phyloP scores from a whole-genome alignment of 2,113 vertebrate genomes.

The Coregonus clupeaformis region DNA sequence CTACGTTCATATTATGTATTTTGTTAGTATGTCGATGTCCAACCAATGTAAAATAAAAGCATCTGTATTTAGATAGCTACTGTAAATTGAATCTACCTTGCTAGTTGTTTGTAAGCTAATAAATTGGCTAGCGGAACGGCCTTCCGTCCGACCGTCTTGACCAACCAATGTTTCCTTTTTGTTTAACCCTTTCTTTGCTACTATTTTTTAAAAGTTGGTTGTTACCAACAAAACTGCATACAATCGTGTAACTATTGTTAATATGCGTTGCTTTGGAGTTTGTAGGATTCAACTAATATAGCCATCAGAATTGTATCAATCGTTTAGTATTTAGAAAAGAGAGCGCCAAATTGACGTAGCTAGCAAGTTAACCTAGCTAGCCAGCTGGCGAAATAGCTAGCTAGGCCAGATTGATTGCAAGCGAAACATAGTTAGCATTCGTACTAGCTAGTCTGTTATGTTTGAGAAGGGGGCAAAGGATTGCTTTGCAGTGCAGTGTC shows the following conservation, averaged over 20 bases:
- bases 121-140: constrained; percentile 64
- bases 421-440: neutral
- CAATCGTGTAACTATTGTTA: neutral
- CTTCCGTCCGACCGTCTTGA: constrained; percentile 42
- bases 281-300: neutral
- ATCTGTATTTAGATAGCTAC: neutral
- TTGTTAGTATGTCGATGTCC: neutral
- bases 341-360: neutral
- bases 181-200: constrained; percentile 64
- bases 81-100: constrained; percentile 10
- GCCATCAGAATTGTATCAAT: neutral
- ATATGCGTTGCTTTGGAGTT: neutral
- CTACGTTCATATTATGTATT: neutral
- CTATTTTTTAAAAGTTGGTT: neutral
- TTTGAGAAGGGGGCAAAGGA: constrained; percentile 12
- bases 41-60: neutral
- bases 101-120: constrained; percentile 51
- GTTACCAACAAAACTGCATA: neutral
- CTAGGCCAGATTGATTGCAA: neutral
- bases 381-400: neutral
- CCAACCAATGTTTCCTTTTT: constrained; percentile 57
- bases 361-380: neutral
- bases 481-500: constrained; percentile 1
- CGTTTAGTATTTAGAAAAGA: neutral
- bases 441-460: neutral